phyloP scores from a whole-genome alignment of 2,888 invertebrate species.

The Drosophila trichaetosa region DNA sequence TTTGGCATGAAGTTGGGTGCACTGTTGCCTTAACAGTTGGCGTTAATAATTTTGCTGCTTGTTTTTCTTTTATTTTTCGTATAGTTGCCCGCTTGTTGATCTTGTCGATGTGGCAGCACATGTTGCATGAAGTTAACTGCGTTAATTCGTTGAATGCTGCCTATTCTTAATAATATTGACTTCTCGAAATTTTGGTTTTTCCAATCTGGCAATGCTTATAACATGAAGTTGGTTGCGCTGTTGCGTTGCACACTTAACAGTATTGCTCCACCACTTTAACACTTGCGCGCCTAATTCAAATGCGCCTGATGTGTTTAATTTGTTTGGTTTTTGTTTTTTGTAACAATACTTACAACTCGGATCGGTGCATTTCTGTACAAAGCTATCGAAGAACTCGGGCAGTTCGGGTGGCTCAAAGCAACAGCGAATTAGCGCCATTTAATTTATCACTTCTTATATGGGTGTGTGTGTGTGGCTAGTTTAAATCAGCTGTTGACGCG shows the following conservation, averaged over 20 bases:
- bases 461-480: conserved; percentile 16
- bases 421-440: conserved; percentile 87
- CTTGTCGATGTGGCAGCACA: conserved; percentile 13
- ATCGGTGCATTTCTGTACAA: conserved; percentile 92
- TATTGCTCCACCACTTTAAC: conserved; percentile 13
- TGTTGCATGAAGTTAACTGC: neutral
- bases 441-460: neutral
- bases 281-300: neutral
- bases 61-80: neutral
- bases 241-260: conserved; percentile 4
- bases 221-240: conserved; percentile 35
- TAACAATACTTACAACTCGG: conserved; percentile 90
- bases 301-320: conserved; percentile 1
- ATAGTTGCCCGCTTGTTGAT: conserved; percentile 18
- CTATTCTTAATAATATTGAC: neutral
- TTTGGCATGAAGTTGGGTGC: conserved; percentile 36
- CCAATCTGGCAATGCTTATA: conserved; percentile 23
- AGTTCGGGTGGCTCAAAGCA: conserved; percentile 92
- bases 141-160: neutral
- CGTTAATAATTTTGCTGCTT: neutral
- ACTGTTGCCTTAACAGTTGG: neutral
- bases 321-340: neutral
- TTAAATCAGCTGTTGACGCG: conserved; percentile 60
- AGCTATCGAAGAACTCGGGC: conserved; percentile 90
- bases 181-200: neutral